Evolutionary conservation across 2,888 invertebrate genomes (phyloP).

Genomic region (Drosophila niveifrons): DNA sequence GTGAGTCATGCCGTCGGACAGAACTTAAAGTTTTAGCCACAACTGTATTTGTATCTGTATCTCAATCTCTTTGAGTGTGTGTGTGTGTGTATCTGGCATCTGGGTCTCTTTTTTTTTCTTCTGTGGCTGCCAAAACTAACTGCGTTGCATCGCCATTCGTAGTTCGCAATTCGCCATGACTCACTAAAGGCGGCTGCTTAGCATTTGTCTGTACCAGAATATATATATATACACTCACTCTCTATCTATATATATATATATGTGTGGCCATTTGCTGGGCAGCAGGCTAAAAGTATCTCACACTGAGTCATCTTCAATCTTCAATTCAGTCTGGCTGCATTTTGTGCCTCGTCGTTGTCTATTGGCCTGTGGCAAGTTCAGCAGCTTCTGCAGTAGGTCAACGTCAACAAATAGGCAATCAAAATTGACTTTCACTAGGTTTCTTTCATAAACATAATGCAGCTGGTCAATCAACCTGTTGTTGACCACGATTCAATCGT

Average conservation of each 20-base stretch:
- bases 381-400: constrained; percentile 22
- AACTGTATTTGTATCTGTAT: constrained; percentile 27
- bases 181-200: constrained; percentile 45
- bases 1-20: constrained; percentile 35
- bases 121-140: constrained; percentile 52
- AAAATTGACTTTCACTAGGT: constrained; percentile 52
- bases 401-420: constrained; percentile 5
- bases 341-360: background rate
- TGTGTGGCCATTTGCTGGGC: constrained; percentile 32
- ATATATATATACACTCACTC: background rate
- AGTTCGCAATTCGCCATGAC: constrained; percentile 42
- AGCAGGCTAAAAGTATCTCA: constrained; percentile 54
- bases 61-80: background rate
- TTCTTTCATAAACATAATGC: constrained; percentile 21
- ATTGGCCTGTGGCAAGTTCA: constrained; percentile 1
- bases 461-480: constrained; percentile 53
- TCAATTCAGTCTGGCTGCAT: background rate
- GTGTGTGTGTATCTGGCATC: constrained; percentile 8
- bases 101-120: constrained; percentile 26
- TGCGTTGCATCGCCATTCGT: constrained; percentile 52
- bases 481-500: constrained; percentile 27
- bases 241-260: constrained; percentile 26
- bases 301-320: constrained; percentile 41
- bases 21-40: constrained; percentile 19
- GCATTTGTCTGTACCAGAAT: constrained; percentile 18